Evolutionary conservation across 2,113 vertebrate genomes (phyloP).

Genomic region (Excalfactoria chinensis): DNA sequence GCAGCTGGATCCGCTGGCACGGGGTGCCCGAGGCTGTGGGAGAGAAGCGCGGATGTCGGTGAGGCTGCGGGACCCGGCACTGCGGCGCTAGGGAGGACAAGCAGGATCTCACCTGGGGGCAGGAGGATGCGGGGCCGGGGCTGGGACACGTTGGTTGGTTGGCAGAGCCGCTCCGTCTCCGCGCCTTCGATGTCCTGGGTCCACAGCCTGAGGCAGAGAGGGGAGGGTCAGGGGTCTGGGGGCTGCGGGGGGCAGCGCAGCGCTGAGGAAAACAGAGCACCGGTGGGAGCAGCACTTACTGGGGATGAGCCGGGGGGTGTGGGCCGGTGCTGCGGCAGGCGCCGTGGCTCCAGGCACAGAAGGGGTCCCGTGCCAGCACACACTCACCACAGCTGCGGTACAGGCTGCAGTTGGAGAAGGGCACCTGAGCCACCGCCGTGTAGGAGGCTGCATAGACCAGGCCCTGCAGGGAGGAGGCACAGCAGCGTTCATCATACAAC

Average conservation of each 20-base stretch:
- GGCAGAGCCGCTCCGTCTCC: conserved; percentile 77
- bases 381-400: conserved; percentile 95
- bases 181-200: conserved; percentile 88
- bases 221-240: neutral
- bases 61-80: rapidly evolving
- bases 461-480: conserved; percentile 70
- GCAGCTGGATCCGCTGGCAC: conserved; percentile 84
- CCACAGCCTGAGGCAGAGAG: conserved; percentile 78
- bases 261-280: neutral
- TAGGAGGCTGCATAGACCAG: conserved; percentile 88
- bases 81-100: rapidly evolving
- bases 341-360: conserved; percentile 88
- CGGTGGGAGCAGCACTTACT: conserved; percentile 59
- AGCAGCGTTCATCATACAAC: rapidly evolving
- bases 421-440: conserved; percentile 85
- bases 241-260: rapidly evolving
- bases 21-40: conserved; percentile 57
- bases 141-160: conserved; percentile 46
- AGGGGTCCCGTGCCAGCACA: conserved; percentile 92
- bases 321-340: conserved; percentile 76
- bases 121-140: conserved; percentile 33
- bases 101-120: conserved; percentile 59
- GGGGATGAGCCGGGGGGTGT: neutral
- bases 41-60: rapidly evolving
- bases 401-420: conserved; percentile 92